phyloP scores from a whole-genome alignment of 2,797 vertebrate genomes.

The Cossypha dichroa region DNA sequence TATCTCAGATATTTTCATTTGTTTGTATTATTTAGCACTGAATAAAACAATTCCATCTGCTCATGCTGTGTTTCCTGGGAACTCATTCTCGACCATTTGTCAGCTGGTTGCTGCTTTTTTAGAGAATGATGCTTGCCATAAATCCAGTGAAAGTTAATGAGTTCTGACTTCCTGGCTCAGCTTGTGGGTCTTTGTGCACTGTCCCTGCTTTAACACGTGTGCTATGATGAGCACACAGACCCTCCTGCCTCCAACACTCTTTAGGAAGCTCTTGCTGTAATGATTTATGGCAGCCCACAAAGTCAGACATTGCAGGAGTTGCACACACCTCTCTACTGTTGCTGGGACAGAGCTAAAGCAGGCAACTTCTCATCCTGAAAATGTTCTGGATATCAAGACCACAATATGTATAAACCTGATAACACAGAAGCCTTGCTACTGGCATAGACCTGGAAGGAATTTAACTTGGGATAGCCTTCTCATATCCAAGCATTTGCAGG shows the following conservation, averaged over 20 bases:
- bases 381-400: background rate
- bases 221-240: rapidly evolving
- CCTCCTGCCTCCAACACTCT: background rate
- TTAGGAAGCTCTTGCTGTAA: background rate
- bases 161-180: background rate
- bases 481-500: background rate
- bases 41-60: background rate
- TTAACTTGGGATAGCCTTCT: background rate
- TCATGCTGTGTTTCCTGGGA: background rate
- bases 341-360: background rate
- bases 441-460: background rate
- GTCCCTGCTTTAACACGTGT: background rate
- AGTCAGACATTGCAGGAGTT: background rate
- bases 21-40: background rate
- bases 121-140: background rate
- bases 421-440: background rate
- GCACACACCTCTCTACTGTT: rapidly evolving
- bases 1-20: background rate
- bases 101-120: background rate
- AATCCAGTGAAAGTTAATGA: background rate
- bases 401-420: background rate
- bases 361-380: background rate
- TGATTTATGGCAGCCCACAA: rapidly evolving
- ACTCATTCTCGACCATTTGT: background rate
- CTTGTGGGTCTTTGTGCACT: background rate